Evolutionary conservation across 1,140 invertebrate species (phyloP).

Genomic region (Drosophila carrolli): DNA sequence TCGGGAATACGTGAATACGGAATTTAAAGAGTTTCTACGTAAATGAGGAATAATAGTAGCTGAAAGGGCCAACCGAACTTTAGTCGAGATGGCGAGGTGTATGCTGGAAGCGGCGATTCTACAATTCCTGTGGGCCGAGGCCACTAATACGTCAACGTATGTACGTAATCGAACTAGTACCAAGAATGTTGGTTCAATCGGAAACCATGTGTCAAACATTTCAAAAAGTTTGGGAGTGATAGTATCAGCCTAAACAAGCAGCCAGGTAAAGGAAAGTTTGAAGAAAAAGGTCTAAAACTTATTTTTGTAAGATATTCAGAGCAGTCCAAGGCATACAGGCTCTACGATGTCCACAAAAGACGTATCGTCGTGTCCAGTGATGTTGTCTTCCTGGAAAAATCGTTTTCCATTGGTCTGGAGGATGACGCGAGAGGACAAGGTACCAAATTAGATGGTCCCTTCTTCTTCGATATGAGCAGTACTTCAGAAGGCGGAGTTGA

Average conservation of each 20-base stretch:
- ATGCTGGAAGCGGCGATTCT: neutral
- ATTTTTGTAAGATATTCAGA: constrained; percentile 2
- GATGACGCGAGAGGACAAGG: neutral
- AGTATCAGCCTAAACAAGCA: neutral
- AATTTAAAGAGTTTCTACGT: neutral
- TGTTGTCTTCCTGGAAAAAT: too few relatives aligned
- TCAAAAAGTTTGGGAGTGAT: neutral
- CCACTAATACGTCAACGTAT: too few relatives aligned
- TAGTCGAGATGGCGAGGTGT: constrained; percentile 3
- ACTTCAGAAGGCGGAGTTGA: neutral
- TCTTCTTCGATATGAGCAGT: neutral
- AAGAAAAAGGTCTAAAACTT: neutral
- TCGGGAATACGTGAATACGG: neutral
- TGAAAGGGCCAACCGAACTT: too few relatives aligned
- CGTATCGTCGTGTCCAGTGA: too few relatives aligned
- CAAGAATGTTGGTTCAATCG: too few relatives aligned
- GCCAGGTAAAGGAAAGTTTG: neutral
- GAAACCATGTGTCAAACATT: too few relatives aligned
- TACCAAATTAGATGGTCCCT: neutral
- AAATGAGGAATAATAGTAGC: neutral
- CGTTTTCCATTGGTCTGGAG: neutral
- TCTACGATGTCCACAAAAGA: too few relatives aligned
- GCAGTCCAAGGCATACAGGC: neutral
- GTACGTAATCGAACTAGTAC: too few relatives aligned
- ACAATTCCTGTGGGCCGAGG: neutral